Evolutionary conservation across 1,140 invertebrate species (phyloP), one percentile per base, ranked within the genome.

Genomic region (Augochlora pura): DNA sequence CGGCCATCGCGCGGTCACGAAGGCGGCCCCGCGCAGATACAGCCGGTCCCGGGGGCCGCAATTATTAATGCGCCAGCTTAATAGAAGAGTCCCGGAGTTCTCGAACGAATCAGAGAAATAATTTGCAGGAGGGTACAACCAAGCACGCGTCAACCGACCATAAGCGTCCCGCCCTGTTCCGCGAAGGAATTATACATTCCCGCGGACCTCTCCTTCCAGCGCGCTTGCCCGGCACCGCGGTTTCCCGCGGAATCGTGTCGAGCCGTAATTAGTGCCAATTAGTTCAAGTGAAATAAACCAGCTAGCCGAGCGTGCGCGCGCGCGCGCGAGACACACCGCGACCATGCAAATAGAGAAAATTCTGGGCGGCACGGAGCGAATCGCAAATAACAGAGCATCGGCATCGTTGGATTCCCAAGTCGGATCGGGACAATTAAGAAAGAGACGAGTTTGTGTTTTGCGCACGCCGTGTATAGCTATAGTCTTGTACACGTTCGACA

Each of bases 261-360:
- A 75, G 32, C 65, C 52, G 64, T 82, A 82, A 86, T 86, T 85
- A 86, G 63, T 76, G 64, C 52, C 74, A 85, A 86, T 86, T 86
- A 85, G 77, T 60, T 59, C 14, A 39, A 64, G 54, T 71, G 68
- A 86, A 77, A 21, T 74, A 71, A 60, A 71, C 59, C 60, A 64
- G 69, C n/a, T 57, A 59, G 27, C n/a, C n/a, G n/a, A n/a, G n/a
- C n/a, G n/a, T n/a, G n/a, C n/a, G n/a, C n/a, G n/a, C n/a, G n/a
- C n/a, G n/a, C n/a, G n/a, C 46, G 12, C 25, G 21, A 23, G 62
- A 49, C 59, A 78, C 78, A 73, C 23, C 32, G 16, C 42, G 62
- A 77, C 59, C 75, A 72, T 67, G 72, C 75, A 72, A 68, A 78
- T 71, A 79, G 21, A 84, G 60, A 59, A 74, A 71, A 74, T 38